Percentiles rank a stretch among this genome's conserved stretches.
These are phyloP conservation scores for Drepana falcataria DNA, from an alignment of 2,888 invertebrate genomes.

Conservation along the genomic window DNA sequence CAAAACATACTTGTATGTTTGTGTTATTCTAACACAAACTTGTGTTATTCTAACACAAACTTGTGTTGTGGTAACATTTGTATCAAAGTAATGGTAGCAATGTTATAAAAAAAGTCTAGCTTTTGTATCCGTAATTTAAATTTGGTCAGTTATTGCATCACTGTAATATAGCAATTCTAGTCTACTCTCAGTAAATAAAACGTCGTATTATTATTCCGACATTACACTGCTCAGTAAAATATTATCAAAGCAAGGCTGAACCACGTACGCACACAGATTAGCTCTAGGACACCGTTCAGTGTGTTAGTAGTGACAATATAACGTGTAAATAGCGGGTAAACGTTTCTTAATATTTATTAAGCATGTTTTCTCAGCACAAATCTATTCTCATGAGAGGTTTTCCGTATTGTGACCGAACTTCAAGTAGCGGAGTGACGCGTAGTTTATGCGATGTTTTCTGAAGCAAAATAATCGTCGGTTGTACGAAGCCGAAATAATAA, in stretches of 20 bases:
- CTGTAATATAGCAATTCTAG: not conserved
- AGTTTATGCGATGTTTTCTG: constrained; percentile 42
- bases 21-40: not conserved
- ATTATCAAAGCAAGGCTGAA: not conserved
- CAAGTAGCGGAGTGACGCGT: constrained; percentile 39
- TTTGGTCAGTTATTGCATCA: not conserved
- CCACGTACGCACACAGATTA: not conserved
- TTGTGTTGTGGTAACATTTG: not conserved
- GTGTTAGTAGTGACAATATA: not conserved
- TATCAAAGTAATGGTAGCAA: not conserved
- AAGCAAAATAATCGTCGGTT: constrained; percentile 46
- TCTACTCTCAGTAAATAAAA: too few species aligned
- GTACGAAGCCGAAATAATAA: constrained; percentile 50
- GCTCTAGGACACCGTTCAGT: not conserved
- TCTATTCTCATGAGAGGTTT: constrained; percentile 44
- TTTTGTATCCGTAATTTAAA: not conserved
- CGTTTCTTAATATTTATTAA: not conserved
- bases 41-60: too few species aligned
- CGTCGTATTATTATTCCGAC: not conserved
- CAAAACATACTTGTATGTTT: not conserved
- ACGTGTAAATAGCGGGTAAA: not conserved
- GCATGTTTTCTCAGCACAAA: constrained; percentile 9
- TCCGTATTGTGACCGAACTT: constrained; percentile 53
- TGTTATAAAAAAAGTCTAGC: not conserved
- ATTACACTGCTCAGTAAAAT: not conserved